phyloP scores from a whole-genome alignment of 2,113 vertebrate genomes.

The Cyphomyrus plagiostoma region DNA sequence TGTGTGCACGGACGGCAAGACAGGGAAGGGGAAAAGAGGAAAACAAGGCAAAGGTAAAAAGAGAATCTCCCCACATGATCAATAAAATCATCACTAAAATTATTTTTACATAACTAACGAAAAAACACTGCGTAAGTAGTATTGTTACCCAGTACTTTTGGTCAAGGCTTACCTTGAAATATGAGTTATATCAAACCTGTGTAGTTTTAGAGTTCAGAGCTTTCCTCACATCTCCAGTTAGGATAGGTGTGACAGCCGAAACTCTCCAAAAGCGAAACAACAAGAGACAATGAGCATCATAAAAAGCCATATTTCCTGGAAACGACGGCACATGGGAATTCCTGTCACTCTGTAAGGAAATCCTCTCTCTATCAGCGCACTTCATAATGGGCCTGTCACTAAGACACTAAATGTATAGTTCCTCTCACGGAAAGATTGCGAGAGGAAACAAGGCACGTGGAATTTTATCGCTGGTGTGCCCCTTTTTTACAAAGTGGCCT shows the following conservation, averaged over 20 bases:
- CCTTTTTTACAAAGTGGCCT: not conserved
- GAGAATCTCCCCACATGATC: not conserved
- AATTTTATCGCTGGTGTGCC: not conserved
- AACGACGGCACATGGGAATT: not conserved
- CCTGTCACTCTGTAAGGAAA: slow-evolving; percentile 26
- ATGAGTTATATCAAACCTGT: not conserved
- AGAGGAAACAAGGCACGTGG: slow-evolving; percentile 8
- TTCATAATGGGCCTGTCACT: not conserved
- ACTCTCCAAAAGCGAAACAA: slow-evolving; percentile 18
- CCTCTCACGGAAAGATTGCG: not conserved
- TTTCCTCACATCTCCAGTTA: not conserved
- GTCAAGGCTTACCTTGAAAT: not conserved
- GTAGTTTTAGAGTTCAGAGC: not conserved
- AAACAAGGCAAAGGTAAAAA: not conserved
- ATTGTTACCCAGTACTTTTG: not conserved
- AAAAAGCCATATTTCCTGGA: slow-evolving; percentile 22
- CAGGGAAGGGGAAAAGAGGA: not conserved
- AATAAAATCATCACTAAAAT: not conserved
- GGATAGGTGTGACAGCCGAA: not conserved
- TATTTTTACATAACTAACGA: not conserved
- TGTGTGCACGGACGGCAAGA: not conserved
- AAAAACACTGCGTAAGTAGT: not conserved
- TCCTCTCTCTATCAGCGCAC: not conserved
- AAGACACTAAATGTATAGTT: not conserved
- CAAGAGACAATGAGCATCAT: slow-evolving; percentile 15